A percentile compares a stretch with the other conserved stretches of the same genome.
Conservation (phyloP, 1,140 invertebrate genomes). For the Megalopta genalis region DNA sequence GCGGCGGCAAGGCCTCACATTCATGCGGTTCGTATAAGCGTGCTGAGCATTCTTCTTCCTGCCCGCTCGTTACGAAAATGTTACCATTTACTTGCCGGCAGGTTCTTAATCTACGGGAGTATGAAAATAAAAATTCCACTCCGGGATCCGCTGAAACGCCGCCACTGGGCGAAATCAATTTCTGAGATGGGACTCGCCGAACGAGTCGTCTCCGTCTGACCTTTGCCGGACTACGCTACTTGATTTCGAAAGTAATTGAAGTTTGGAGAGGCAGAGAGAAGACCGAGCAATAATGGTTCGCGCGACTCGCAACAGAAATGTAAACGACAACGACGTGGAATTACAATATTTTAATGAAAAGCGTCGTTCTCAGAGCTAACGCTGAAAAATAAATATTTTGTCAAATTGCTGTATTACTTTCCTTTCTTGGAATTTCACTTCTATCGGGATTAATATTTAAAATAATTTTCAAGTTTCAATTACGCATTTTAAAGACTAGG, state of each 20-base stretch:
- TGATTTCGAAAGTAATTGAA: conserved; percentile 27
- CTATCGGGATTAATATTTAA: too few relatives aligned
- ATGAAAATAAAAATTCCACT: conserved; percentile 6
- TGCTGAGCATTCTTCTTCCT: neutral
- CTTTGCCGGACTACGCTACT: conserved; percentile 5
- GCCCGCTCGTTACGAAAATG: neutral
- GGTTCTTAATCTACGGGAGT: conserved; percentile 20
- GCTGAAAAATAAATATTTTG: too few relatives aligned
- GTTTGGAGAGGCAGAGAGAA: neutral
- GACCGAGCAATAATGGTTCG: neutral
- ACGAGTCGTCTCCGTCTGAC: neutral
- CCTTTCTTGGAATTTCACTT: too few relatives aligned
- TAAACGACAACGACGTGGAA: neutral
- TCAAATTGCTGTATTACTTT: too few relatives aligned
- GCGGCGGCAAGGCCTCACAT: neutral
- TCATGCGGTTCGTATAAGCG: neutral
- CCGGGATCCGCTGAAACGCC: too few relatives aligned
- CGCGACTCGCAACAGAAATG: neutral
- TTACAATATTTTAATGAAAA: neutral
- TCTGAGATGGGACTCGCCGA: conserved; percentile 5
- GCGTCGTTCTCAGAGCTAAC: too few relatives aligned
- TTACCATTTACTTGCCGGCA: neutral
- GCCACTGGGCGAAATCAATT: conserved; percentile 27
- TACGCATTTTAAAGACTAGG: too few relatives aligned
- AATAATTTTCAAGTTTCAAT: too few relatives aligned